phyloP scores from a whole-genome alignment of 2,113 vertebrate genomes.

The Stegastes partitus region DNA sequence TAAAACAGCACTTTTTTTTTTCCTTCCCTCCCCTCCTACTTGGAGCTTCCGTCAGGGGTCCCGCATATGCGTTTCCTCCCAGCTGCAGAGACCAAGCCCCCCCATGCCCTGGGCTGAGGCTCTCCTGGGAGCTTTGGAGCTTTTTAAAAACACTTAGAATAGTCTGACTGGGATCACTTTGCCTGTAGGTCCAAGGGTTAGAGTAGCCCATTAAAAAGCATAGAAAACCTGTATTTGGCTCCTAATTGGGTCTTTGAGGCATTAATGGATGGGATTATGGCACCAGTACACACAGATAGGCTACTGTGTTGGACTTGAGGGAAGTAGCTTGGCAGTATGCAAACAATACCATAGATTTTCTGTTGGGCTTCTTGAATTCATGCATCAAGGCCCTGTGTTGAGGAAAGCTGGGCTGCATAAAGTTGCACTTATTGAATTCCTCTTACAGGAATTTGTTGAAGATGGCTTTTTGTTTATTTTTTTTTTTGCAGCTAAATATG shows the following conservation, averaged over 20 bases:
- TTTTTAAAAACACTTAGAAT: constrained; percentile 74
- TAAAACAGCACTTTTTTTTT: constrained; percentile 54
- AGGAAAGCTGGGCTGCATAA: background rate
- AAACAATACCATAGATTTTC: constrained; percentile 49
- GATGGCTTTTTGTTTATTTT: background rate
- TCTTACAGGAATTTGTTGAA: background rate
- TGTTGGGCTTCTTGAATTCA: constrained; percentile 34
- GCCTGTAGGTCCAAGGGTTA: constrained; percentile 59
- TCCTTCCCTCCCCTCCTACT: constrained; percentile 34
- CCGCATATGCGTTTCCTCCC: constrained; percentile 78
- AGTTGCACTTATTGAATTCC: background rate
- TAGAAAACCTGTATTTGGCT: constrained; percentile 51
- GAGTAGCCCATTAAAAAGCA: constrained; percentile 42
- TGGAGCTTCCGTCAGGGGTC: constrained; percentile 75
- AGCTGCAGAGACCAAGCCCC: constrained; percentile 78
- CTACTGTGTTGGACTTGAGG: constrained; percentile 16
- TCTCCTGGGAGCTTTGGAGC: constrained; percentile 74
- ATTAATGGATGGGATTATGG: constrained; percentile 47
- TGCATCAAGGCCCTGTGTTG: constrained; percentile 11
- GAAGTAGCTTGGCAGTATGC: constrained; percentile 47
- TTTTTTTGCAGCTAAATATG: background rate
- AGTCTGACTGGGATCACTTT: constrained; percentile 61
- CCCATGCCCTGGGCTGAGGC: constrained; percentile 59
- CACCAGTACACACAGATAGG: constrained; percentile 38
- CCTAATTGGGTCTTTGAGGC: constrained; percentile 69